These are phyloP conservation scores for Neogobius melanostomus DNA, from an alignment of 2,113 vertebrate genomes.

Conservation along the genomic window DNA sequence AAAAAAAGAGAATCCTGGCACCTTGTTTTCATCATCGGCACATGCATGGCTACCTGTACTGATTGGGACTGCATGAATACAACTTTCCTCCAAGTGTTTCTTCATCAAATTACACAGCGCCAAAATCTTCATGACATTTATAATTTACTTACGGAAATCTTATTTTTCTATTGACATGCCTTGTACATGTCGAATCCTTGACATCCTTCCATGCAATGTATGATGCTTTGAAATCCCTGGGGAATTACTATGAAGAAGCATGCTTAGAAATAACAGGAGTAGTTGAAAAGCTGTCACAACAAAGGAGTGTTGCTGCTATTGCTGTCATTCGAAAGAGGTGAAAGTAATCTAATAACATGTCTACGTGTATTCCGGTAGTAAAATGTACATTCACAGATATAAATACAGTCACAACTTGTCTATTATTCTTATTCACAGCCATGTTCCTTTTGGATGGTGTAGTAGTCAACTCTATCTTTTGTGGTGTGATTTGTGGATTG, in stretches of 20 bases:
- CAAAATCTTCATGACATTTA: constrained; percentile 16
- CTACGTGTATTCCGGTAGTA: not conserved
- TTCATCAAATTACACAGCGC: constrained; percentile 12
- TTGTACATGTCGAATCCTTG: not conserved
- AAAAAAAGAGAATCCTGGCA: constrained; percentile 1
- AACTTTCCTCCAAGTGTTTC: constrained; percentile 28
- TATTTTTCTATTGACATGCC: not conserved
- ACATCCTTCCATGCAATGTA: not conserved
- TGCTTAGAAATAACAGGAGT: not conserved
- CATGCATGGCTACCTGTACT: constrained; percentile 32
- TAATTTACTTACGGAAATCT: constrained; percentile 15
- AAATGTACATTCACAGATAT: no score
- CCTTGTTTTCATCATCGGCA: constrained; percentile 40
- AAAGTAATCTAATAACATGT: constrained; percentile 1
- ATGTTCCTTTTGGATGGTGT: no score
- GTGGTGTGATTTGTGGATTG: no score
- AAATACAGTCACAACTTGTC: no score
- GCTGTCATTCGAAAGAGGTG: not conserved
- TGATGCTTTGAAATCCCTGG: constrained; percentile 1
- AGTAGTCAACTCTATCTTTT: no score
- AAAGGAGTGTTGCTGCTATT: not conserved
- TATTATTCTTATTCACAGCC: no score
- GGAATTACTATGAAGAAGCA: not conserved
- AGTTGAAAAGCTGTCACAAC: not conserved
- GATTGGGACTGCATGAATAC: constrained; percentile 35